Conservation (phyloP, 2,888 invertebrate species). For the Apomyelois bistriatella region DNA sequence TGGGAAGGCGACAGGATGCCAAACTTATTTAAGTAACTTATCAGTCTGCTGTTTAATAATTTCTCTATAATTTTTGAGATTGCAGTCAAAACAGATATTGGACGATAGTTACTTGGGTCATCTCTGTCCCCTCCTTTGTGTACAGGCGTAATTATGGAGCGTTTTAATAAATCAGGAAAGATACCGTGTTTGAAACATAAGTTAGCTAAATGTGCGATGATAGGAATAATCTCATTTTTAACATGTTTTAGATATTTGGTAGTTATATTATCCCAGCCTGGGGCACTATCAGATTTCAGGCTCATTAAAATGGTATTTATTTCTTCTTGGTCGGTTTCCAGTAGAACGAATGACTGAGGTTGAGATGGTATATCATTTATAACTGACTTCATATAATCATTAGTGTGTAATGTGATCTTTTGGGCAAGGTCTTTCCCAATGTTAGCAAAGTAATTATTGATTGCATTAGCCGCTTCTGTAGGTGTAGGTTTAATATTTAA, state of each 20-base stretch:
- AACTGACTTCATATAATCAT: background rate
- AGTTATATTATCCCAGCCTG: too few relatives aligned
- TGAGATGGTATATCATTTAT: background rate
- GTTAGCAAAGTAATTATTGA: background rate
- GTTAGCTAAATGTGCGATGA: too few relatives aligned
- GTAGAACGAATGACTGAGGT: too few relatives aligned
- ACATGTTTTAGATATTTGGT: constrained; percentile 14
- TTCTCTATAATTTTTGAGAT: background rate
- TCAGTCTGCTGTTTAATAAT: background rate
- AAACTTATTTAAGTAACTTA: background rate
- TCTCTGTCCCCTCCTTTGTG: background rate
- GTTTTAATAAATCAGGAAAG: constrained; percentile 8
- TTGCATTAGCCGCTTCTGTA: background rate
- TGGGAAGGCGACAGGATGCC: background rate
- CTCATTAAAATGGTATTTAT: constrained; percentile 8
- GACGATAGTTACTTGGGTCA: background rate
- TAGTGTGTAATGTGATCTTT: background rate
- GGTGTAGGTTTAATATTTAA: background rate
- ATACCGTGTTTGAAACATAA: too few relatives aligned
- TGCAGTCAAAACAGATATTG: background rate
- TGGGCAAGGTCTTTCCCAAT: background rate
- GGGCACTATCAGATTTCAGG: constrained; percentile 16
- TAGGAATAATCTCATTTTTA: constrained; percentile 4
- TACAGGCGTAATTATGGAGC: constrained; percentile 15
- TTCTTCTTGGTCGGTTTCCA: constrained; percentile 14